These are phyloP conservation scores for Leucosticte australis DNA, from an alignment of 2,113 vertebrate genomes.

Conservation along the genomic window DNA sequence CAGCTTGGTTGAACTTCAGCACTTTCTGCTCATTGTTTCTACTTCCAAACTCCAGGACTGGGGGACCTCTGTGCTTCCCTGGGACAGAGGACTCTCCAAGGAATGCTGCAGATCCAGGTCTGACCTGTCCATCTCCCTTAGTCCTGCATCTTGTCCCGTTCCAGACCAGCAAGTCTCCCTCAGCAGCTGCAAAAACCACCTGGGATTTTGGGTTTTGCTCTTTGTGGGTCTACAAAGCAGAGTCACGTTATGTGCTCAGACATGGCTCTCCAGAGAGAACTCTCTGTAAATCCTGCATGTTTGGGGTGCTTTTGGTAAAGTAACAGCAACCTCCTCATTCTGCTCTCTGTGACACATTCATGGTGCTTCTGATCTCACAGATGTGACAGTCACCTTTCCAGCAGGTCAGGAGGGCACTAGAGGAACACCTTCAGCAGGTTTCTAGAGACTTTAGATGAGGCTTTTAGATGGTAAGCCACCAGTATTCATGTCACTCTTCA, in stretches of 20 bases:
- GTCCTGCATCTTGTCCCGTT: background rate
- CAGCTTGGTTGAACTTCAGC: background rate
- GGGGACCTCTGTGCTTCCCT: background rate
- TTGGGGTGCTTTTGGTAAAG: background rate
- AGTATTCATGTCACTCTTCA: background rate
- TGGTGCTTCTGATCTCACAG: accelerated
- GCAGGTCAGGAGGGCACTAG: background rate
- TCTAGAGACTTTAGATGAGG: background rate
- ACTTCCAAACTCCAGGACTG: background rate
- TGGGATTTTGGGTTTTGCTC: background rate
- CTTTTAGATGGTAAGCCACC: background rate
- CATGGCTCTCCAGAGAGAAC: background rate
- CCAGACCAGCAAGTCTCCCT: background rate
- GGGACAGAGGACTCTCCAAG: background rate
- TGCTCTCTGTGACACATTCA: background rate
- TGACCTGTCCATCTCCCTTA: background rate
- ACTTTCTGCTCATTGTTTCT: background rate
- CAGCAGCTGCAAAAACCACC: background rate
- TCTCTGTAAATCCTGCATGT: background rate
- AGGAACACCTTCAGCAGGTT: background rate
- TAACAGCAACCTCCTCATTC: background rate
- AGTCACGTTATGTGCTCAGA: background rate
- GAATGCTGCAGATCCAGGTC: background rate
- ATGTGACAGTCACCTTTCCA: background rate
- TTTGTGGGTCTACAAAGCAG: background rate